A percentile compares a stretch with the other conserved stretches of the same genome.
Evolutionary conservation across 2,113 vertebrate species (phyloP).

Genomic region (Maccullochella peelii): DNA sequence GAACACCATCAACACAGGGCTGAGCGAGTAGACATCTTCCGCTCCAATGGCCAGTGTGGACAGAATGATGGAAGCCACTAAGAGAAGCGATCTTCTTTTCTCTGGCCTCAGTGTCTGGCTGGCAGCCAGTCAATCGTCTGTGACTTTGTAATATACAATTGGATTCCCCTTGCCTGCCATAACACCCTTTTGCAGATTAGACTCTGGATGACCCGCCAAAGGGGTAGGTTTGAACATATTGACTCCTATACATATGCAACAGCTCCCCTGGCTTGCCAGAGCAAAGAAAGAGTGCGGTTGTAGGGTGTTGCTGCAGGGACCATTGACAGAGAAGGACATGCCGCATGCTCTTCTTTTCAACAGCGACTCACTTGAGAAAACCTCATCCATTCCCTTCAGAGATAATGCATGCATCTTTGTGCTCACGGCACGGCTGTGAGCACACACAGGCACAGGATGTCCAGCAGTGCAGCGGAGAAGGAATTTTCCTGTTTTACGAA

Average conservation of each 20-base stretch:
- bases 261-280: constrained; percentile 46
- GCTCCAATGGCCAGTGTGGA: constrained; percentile 52
- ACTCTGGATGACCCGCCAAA: constrained; percentile 67
- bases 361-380: constrained; percentile 48
- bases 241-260: constrained; percentile 70
- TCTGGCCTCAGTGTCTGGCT: constrained; percentile 56
- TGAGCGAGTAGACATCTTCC: constrained; percentile 58
- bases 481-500: constrained; percentile 52
- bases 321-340: constrained; percentile 60
- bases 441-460: constrained; percentile 24
- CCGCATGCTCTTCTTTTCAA: constrained; percentile 45
- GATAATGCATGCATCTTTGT: constrained; percentile 54
- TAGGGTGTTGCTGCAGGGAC: constrained; percentile 42
- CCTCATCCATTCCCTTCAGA: constrained; percentile 49
- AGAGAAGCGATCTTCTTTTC: constrained; percentile 58
- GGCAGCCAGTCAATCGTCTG: constrained; percentile 64
- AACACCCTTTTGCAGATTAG: constrained; percentile 67
- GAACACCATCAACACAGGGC: constrained; percentile 36
- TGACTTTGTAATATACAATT: constrained; percentile 71
- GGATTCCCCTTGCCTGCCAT: constrained; percentile 62
- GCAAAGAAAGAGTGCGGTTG: constrained; percentile 36
- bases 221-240: constrained; percentile 67
- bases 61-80: constrained; percentile 72
- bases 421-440: constrained; percentile 6
- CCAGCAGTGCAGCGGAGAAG: constrained; percentile 51